Percentiles rank a stretch among this genome's conserved stretches.
phyloP scores from a whole-genome alignment of 2,797 vertebrate genomes.

The Octomys mimax region DNA sequence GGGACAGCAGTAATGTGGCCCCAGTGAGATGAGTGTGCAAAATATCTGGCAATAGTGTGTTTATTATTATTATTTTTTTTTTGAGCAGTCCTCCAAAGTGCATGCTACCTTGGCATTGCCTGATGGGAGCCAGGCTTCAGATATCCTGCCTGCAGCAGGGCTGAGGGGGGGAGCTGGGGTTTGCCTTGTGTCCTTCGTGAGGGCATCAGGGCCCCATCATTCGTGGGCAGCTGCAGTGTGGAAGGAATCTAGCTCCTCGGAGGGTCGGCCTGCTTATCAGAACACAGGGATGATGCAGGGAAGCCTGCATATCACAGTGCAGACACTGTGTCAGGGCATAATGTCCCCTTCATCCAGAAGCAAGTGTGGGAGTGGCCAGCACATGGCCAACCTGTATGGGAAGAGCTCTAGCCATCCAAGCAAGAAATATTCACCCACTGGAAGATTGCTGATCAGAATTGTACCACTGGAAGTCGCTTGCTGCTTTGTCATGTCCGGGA shows the following conservation, averaged over 20 bases:
- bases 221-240: neutral
- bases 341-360: slow-evolving; percentile 41
- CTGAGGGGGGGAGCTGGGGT: neutral
- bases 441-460: slow-evolving; percentile 44
- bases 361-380: neutral
- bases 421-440: neutral
- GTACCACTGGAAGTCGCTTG: neutral
- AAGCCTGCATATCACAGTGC: neutral
- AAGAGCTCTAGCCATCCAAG: neutral
- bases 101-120: neutral
- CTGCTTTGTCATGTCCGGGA: neutral
- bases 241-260: neutral
- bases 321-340: neutral
- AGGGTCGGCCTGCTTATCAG: neutral
- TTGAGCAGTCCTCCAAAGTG: neutral
- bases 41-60: neutral
- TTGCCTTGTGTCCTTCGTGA: neutral
- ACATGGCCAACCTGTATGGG: neutral
- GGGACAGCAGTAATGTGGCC: fast-evolving
- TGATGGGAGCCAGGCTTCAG: neutral
- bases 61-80: neutral
- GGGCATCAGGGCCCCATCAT: neutral
- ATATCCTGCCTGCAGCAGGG: neutral
- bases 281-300: neutral
- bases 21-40: neutral